phyloP scores from a whole-genome alignment of 2,888 invertebrate genomes.

The Tanypteryx hageni region DNA sequence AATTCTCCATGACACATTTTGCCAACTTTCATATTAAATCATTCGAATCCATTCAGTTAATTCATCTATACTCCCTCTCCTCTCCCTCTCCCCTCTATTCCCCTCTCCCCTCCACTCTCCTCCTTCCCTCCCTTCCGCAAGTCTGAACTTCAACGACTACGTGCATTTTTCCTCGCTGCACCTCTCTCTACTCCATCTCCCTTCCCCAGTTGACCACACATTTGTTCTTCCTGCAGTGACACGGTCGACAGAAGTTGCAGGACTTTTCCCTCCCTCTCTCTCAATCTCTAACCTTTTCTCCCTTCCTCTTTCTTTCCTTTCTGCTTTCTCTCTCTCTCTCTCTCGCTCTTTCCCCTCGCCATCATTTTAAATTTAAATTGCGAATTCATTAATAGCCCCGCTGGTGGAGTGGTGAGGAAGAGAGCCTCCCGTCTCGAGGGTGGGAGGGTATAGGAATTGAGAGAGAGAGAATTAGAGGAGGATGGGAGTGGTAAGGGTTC shows the following conservation, averaged over 20 bases:
- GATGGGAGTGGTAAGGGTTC: neutral
- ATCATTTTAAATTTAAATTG: conserved; percentile 26
- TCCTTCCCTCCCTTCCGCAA: neutral
- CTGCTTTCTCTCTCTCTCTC: neutral
- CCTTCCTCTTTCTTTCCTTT: too few species aligned
- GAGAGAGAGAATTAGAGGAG: neutral
- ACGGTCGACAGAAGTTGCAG: conserved; percentile 6
- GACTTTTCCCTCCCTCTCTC: neutral
- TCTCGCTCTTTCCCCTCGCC: neutral
- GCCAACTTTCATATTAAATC: too few species aligned
- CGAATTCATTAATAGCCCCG: conserved; percentile 12
- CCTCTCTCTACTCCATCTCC: neutral
- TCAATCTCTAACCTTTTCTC: too few species aligned
- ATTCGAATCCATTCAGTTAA: too few species aligned
- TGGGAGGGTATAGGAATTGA: neutral
- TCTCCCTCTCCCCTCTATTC: neutral
- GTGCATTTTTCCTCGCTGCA: neutral
- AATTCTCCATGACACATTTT: too few species aligned
- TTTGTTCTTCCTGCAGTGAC: conserved; percentile 24
- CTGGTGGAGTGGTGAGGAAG: neutral
- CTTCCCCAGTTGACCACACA: neutral
- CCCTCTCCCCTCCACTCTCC: neutral
- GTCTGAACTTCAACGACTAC: neutral
- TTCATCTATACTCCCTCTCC: too few species aligned
- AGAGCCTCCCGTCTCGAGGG: neutral